phyloP scores from a whole-genome alignment of 2,888 invertebrate genomes.

The Coelopa pilipes region DNA sequence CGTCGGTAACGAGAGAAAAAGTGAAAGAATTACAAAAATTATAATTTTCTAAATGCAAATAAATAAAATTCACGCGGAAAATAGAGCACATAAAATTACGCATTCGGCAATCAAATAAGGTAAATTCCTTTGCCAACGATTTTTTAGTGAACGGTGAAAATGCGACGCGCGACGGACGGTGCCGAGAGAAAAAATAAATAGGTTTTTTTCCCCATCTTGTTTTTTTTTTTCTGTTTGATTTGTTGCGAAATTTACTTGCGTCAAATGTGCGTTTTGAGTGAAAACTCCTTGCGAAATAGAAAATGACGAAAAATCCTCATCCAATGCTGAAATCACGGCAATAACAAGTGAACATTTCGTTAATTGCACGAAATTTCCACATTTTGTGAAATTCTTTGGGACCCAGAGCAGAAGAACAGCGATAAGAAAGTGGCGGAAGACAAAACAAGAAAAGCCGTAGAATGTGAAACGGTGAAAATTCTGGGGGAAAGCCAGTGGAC shows the following conservation, averaged over 20 bases:
- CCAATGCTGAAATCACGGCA: no score
- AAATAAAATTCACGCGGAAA: conserved; percentile 8
- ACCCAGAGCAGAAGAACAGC: not conserved
- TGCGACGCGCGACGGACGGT: not conserved
- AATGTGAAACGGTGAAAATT: conserved; percentile 6
- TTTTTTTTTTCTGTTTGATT: not conserved
- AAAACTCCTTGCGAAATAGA: conserved; percentile 14
- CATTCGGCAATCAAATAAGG: not conserved
- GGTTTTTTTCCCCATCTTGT: not conserved
- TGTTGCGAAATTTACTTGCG: conserved; percentile 31
- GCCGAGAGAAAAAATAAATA: not conserved
- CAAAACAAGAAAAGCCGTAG: conserved; percentile 11
- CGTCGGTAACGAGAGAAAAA: conserved; percentile 16
- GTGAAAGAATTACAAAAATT: conserved; percentile 13
- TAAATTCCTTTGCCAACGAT: conserved; percentile 2
- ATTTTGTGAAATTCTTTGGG: conserved; percentile 5
- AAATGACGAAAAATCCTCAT: not conserved
- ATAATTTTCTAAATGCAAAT: conserved; percentile 18
- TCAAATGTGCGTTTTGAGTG: conserved; percentile 23
- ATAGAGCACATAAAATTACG: not conserved
- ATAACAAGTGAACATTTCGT: no score
- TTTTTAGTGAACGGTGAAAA: conserved; percentile 13
- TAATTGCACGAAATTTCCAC: not conserved
- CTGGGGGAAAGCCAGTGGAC: not conserved
- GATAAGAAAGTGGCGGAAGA: not conserved